These are phyloP conservation scores for Drosophila biarmipes DNA, from an alignment of 1,140 invertebrate genomes.

Conservation along the genomic window DNA sequence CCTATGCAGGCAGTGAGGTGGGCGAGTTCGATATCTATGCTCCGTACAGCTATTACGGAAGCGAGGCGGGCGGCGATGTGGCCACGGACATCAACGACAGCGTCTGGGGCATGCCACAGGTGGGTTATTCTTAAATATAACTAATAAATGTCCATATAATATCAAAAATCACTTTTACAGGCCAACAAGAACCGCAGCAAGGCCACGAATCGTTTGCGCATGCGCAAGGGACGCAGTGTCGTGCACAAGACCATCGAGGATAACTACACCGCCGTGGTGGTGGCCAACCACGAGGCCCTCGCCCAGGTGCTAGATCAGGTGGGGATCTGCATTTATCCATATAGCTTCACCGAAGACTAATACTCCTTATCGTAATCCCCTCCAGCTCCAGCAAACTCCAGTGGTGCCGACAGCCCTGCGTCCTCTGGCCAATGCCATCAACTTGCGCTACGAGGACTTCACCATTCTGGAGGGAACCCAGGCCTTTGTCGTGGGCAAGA, in stretches of 20 bases:
- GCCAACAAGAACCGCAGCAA: conserved; percentile 78
- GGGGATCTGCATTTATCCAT: conserved; percentile 39
- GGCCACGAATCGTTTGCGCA: conserved; percentile 88
- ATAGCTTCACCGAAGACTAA: not conserved
- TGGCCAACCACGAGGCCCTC: conserved; percentile 94
- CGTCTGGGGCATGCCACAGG: conserved; percentile 82
- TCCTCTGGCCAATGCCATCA: conserved; percentile 89
- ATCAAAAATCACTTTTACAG: conserved; percentile 15
- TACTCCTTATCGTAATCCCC: not conserved
- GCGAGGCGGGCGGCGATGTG: conserved; percentile 85
- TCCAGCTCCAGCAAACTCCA: conserved; percentile 89
- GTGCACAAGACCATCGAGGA: conserved; percentile 93
- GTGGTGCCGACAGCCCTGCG: conserved; percentile 88
- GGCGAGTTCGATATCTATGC: conserved; percentile 90
- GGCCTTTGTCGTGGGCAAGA: conserved; percentile 87
- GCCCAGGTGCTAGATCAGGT: conserved; percentile 93
- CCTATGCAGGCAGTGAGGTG: conserved; percentile 92
- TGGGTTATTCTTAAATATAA: conserved; percentile 1
- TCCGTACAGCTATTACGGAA: conserved; percentile 90
- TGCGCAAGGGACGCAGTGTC: conserved; percentile 90
- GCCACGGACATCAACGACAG: conserved; percentile 81
- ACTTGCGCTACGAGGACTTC: conserved; percentile 89
- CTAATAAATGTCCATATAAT: not conserved
- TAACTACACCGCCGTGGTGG: conserved; percentile 94
- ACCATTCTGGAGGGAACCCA: conserved; percentile 85